These are phyloP conservation scores for Lasioglossum albipes DNA, from an alignment of 1,140 invertebrate genomes.

Conservation along the genomic window DNA sequence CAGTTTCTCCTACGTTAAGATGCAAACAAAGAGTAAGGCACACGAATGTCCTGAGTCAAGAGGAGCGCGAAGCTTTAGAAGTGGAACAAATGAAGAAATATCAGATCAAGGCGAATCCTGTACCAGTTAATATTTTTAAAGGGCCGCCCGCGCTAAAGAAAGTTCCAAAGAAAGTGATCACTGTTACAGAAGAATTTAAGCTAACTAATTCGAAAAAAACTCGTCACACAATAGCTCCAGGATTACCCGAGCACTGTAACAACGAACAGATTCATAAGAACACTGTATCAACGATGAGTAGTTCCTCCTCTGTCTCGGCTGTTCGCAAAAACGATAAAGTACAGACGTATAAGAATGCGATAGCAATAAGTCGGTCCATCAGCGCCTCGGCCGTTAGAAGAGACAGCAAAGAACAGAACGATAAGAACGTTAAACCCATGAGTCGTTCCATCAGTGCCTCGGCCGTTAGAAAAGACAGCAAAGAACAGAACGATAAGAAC, in stretches of 20 bases:
- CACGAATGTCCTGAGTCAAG: slow-evolving; percentile 61
- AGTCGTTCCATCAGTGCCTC: slow-evolving; percentile 38
- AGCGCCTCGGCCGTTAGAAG: too few species aligned
- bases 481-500: background rate
- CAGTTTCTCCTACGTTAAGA: slow-evolving; percentile 75
- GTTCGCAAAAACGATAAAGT: slow-evolving; percentile 53
- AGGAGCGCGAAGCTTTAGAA: slow-evolving; percentile 72
- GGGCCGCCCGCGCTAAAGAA: slow-evolving; percentile 59
- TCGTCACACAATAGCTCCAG: background rate
- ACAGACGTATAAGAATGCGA: background rate
- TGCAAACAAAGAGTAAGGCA: slow-evolving; percentile 73
- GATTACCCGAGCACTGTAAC: background rate
- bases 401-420: background rate
- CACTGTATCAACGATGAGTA: background rate
- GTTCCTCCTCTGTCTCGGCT: slow-evolving; percentile 47
- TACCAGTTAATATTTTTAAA: slow-evolving; percentile 59
- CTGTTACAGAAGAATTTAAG: slow-evolving; percentile 69
- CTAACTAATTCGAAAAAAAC: slow-evolving; percentile 51
- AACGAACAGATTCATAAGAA: slow-evolving; percentile 48
- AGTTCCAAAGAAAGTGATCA: slow-evolving; percentile 67
- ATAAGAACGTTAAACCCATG: background rate
- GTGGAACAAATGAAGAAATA: slow-evolving; percentile 71
- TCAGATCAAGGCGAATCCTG: slow-evolving; percentile 71
- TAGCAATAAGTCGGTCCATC: background rate
- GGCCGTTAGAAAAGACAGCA: slow-evolving; percentile 56